Evolutionary conservation across 2,888 invertebrate species (phyloP), one percentile per base, ranked within the genome.

Genomic region (Noctuana brunneofusca): DNA sequence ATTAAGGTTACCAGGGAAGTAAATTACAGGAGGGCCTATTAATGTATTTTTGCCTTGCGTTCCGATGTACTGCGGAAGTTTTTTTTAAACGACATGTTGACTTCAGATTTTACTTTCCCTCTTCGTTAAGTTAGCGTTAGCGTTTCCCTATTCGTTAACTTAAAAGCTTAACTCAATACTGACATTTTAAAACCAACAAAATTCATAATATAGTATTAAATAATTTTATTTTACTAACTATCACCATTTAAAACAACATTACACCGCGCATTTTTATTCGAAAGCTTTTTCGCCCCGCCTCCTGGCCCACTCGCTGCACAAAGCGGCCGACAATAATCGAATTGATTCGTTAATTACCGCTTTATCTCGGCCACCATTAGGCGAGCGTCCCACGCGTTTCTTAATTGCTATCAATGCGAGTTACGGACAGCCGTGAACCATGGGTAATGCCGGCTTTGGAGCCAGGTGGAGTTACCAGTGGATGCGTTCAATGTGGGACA

Each of bases 301-400:
- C 77, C 68, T 58, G 62, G 67, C 32, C 73, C 75, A 77, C 58
- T 69, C 71, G 75, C 66, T 65, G 20, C 73, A 80, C 81, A 84
- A 85, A 83, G 83, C 73, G 71, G 66, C 70, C 71, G 74, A 71
- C 72, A 68, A 75, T 84, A 86, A 87, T 87, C 84, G 81, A 83
- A 84, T 82, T 84, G 86, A 86, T 83, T 85, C 81, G 81, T 86
- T 87, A 87, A 87, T 87, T 86, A 85, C 83, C 65, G 74, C 72
- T 75, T 83, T 86, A 86, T 84, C 85, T 80, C 72, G 65, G 70
- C 67, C 66, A 71, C 80, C 86, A 86, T 86, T 86, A 86, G 83
- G 71, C 72, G 67, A 59, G 58, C 69, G 72, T 73, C 84, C 84
- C 82, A 83, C 83, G 79, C 80, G 64, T 69, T 68, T 65, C 70